These are phyloP conservation scores for Gonocerus acuteangulatus DNA, from an alignment of 2,888 invertebrate species.

Conservation along the genomic window DNA sequence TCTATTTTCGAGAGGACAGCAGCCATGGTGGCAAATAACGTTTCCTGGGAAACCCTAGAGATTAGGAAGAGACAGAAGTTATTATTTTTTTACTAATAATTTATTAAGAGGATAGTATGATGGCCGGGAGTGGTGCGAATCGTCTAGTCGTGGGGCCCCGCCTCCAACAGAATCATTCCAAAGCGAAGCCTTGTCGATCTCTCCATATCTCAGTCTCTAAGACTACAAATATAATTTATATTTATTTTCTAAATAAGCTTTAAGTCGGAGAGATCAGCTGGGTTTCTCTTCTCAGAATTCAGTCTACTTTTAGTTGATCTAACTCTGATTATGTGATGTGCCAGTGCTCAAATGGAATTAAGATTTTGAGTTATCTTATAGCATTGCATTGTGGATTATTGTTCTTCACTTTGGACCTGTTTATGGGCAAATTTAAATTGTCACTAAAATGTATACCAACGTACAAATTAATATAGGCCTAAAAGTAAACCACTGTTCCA, in stretches of 20 bases:
- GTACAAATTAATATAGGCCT: slow-evolving; percentile 46
- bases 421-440: slow-evolving; percentile 41
- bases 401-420: slow-evolving; percentile 5
- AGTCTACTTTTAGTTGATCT: slow-evolving; percentile 12
- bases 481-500: slow-evolving; percentile 35
- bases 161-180: slow-evolving; percentile 20
- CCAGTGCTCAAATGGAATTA: slow-evolving; percentile 12
- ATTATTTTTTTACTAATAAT: slow-evolving; percentile 24
- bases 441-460: slow-evolving; percentile 41
- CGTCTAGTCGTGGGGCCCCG: slow-evolving; percentile 22
- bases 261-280: not conserved
- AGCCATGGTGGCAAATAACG: not conserved
- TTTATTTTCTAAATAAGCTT: slow-evolving; percentile 19
- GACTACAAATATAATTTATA: slow-evolving; percentile 15
- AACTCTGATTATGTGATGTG: slow-evolving; percentile 11
- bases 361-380: slow-evolving; percentile 6
- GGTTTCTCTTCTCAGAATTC: slow-evolving; percentile 9
- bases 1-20: no score
- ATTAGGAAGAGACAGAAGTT: slow-evolving; percentile 20
- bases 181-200: not conserved
- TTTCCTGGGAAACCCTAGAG: slow-evolving; percentile 6
- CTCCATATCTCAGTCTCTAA: slow-evolving; percentile 15
- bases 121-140: slow-evolving; percentile 17
- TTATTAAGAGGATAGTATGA: slow-evolving; percentile 7
- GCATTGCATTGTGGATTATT: slow-evolving; percentile 1